Evolutionary conservation across 2,797 vertebrate genomes (phyloP).

Genomic region (Petrocephalus schoutedeni): DNA sequence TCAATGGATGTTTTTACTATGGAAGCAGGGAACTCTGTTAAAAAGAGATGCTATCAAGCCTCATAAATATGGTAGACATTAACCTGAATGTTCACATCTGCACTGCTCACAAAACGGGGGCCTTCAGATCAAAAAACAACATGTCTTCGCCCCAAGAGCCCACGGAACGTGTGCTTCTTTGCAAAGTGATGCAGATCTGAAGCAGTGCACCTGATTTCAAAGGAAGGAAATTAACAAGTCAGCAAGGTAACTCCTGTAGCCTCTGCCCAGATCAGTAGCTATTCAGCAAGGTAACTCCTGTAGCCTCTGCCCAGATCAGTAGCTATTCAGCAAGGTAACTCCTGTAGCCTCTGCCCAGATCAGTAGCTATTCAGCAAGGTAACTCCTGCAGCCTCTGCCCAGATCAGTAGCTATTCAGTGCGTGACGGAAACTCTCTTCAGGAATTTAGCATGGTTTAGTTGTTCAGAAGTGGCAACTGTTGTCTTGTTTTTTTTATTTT

Average conservation of each 20-base stretch:
- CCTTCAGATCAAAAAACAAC: neutral
- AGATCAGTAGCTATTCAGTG: neutral
- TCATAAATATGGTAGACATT: neutral
- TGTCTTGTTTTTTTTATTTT: neutral
- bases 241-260: too few relatives aligned
- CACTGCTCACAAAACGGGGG: neutral
- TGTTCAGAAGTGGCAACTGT: neutral
- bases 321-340: too few relatives aligned
- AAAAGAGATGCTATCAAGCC: neutral
- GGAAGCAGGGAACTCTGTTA: neutral
- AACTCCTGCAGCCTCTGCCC: neutral
- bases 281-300: too few relatives aligned
- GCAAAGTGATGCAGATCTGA: neutral
- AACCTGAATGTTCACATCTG: neutral
- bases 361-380: neutral
- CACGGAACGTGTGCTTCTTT: neutral
- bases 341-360: neutral
- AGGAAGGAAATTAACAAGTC: too few relatives aligned
- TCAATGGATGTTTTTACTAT: neutral
- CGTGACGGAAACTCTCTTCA: neutral
- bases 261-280: too few relatives aligned
- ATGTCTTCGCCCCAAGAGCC: neutral
- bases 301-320: too few relatives aligned
- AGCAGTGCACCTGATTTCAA: slow-evolving; percentile 16
- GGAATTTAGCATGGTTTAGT: neutral